Percentiles rank a stretch among this genome's conserved stretches.
phyloP scores from a whole-genome alignment of 92 coral and sea anemone genomes.

The Pocillopora meandrina region DNA sequence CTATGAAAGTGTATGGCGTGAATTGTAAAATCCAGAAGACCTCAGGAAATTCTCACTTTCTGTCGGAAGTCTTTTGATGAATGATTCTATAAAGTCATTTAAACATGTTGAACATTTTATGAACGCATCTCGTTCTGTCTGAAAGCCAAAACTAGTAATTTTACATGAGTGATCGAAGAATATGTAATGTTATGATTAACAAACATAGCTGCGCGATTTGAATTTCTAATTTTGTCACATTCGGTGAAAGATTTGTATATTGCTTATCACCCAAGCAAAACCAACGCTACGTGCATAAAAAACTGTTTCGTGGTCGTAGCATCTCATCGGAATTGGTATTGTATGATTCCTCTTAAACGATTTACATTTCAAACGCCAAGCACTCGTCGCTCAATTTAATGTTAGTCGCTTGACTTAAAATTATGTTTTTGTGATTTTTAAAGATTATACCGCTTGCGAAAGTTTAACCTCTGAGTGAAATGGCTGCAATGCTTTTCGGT shows the following conservation, averaged over 20 bases:
- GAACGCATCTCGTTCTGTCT: conserved; percentile 11
- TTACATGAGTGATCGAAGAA: conserved; percentile 64
- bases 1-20: conserved; percentile 47
- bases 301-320: conserved; percentile 2
- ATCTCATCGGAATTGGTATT: neutral
- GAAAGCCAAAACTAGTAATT: conserved; percentile 59
- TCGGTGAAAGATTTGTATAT: conserved; percentile 60
- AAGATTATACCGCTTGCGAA: conserved; percentile 20
- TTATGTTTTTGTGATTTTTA: neutral
- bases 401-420: no score
- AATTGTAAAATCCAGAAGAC: conserved; percentile 37
- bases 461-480: conserved; percentile 23
- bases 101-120: neutral
- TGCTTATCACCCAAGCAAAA: conserved; percentile 28
- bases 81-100: neutral
- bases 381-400: conserved; percentile 12
- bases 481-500: conserved; percentile 9
- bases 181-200: conserved; percentile 76
- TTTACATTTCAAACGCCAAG: neutral
- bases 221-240: conserved; percentile 86
- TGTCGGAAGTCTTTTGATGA: conserved; percentile 3
- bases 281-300: neutral
- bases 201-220: conserved; percentile 74
- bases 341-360: neutral
- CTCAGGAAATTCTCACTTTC: conserved; percentile 23